Evolutionary conservation across 2,113 vertebrate genomes (phyloP), one percentile per base, ranked within the genome.

Genomic region (Uropsilus gracilis): DNA sequence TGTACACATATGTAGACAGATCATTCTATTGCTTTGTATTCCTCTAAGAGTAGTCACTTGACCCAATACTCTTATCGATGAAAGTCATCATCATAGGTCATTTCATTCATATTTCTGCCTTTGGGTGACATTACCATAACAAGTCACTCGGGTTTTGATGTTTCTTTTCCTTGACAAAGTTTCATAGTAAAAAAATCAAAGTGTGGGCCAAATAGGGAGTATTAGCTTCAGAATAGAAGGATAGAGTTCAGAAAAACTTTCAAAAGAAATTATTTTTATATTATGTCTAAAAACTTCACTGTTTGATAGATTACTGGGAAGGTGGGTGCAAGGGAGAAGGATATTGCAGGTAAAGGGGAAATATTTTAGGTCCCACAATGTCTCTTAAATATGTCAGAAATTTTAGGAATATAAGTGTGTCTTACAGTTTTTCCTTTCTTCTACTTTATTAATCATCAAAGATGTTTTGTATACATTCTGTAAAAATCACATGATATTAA

Each of bases 401-500:
- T 42, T 4, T 8, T 34, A 59, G 11, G 28, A 53, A 53, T 3
- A 77, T 61, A 81, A 26, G 64, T 12, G 0, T 1, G n/a, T 17
- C 1, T 59, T 68, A 84, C 6, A 59, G 8, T 84, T 69, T 63
- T 34, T 44, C 53, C 18, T 83, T 1, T 64, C 9, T 72, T 17
- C 22, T 64, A 64, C 8, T 63, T 75, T 59, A 46, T 6, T 90
- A 8, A 14, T 18, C 20, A 39, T 39, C 48, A 57, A 28, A 32
- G 1, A 8, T 0, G 37, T 1, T 42, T 68, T 90, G 66, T 14
- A 11, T 24, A 37, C 3, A 13, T 80, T 87, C 4, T 86, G 20
- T 89, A 48, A 48, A 86, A 95, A 50, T 90, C 13, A n/a, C 5
- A 46, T 72, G 26, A 83, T 92, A 73, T 95, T 97, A 48, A 68